Conservation (phyloP, 2,797 vertebrate species). For the Periophthalmus magnuspinnatus region DNA sequence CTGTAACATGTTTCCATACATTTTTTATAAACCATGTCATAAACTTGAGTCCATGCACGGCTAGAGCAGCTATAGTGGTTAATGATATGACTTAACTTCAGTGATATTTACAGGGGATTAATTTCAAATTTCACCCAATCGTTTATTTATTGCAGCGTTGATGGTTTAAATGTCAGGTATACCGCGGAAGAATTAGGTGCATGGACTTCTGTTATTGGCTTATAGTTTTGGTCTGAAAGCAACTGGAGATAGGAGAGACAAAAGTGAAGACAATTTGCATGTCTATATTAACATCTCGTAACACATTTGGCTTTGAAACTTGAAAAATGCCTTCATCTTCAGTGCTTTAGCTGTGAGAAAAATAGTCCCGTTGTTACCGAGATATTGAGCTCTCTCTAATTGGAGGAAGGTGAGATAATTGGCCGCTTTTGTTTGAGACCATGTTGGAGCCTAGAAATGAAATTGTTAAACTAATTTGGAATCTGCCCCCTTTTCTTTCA, state of each 20-base stretch:
- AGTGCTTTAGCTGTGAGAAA: no score
- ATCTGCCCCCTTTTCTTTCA: not conserved
- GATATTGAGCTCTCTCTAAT: conserved; percentile 9
- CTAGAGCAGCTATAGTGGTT: no score
- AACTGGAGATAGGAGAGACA: conserved; percentile 13
- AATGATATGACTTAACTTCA: no score
- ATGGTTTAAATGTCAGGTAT: conserved; percentile 16
- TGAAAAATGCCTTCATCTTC: no score
- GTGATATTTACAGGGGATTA: no score
- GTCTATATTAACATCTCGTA: no score
- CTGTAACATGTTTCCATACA: no score
- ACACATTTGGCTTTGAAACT: no score
- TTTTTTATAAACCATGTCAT: no score
- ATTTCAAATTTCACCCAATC: not conserved
- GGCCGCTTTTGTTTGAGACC: conserved; percentile 14
- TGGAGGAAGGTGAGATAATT: conserved; percentile 27
- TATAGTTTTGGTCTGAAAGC: conserved; percentile 12
- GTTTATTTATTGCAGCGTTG: conserved; percentile 9
- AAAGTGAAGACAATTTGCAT: no score
- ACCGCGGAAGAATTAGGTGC: not conserved
- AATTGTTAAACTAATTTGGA: conserved; percentile 2
- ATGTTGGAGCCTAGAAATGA: not conserved
- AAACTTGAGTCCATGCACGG: no score
- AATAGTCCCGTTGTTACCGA: not conserved
- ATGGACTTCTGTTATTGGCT: not conserved